Evolutionary conservation across 2,113 vertebrate genomes (phyloP).

Genomic region (Zeus faber): DNA sequence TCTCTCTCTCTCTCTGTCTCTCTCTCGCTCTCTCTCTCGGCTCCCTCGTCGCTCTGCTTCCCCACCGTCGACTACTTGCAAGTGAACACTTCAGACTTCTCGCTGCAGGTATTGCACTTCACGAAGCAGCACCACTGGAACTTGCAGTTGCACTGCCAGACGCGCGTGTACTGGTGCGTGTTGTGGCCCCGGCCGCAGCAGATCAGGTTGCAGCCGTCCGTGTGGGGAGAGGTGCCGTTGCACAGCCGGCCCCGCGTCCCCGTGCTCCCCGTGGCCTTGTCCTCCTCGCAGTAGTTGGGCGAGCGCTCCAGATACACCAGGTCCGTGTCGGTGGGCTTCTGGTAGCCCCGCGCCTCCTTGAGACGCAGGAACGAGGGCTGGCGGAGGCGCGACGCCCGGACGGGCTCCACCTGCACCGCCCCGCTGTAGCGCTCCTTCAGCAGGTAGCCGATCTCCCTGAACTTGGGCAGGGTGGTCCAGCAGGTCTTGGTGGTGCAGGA

Average conservation of each 20-base stretch:
- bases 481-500: conserved; percentile 98
- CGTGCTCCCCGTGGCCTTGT: conserved; percentile 87
- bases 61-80: conserved; percentile 84
- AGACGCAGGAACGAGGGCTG: conserved; percentile 95
- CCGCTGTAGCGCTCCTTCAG: conserved; percentile 93
- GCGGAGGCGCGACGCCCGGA: conserved; percentile 89
- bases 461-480: conserved; percentile 96
- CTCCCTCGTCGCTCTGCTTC: background rate
- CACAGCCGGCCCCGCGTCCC: conserved; percentile 92
- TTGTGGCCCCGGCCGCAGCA: conserved; percentile 95
- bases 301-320: conserved; percentile 96
- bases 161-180: conserved; percentile 94
- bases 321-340: conserved; percentile 95
- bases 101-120: conserved; percentile 95
- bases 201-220: conserved; percentile 90
- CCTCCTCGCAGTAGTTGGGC: conserved; percentile 98
- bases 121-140: conserved; percentile 99
- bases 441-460: conserved; percentile 93
- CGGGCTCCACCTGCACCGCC: conserved; percentile 91
- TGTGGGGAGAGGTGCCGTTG: conserved; percentile 87
- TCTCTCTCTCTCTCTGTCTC: background rate
- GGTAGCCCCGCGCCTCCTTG: conserved; percentile 91
- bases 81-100: conserved; percentile 95
- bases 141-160: conserved; percentile 98
- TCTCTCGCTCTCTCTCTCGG: conserved; percentile 5